phyloP scores from a whole-genome alignment of 2,888 invertebrate species.

The Apodemia hepburni region DNA sequence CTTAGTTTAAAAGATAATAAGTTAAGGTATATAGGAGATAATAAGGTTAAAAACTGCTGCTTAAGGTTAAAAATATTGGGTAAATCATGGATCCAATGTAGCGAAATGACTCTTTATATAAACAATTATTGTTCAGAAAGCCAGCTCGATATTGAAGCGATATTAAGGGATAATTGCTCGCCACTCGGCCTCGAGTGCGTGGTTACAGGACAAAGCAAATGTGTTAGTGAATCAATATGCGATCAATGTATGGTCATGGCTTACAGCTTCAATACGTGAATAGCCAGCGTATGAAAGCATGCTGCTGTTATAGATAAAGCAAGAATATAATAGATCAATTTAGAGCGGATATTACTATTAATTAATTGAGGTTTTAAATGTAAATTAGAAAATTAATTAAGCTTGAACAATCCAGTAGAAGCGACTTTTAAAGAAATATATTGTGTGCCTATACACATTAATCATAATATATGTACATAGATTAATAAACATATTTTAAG shows the following conservation, averaged over 20 bases:
- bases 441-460: no score
- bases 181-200: slow-evolving; percentile 43
- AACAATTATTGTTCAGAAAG: not conserved
- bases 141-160: slow-evolving; percentile 5
- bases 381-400: not conserved
- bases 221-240: slow-evolving; percentile 49
- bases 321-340: not conserved
- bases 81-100: no score
- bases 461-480: no score
- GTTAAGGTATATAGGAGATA: no score
- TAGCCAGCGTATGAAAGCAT: slow-evolving; percentile 19
- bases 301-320: slow-evolving; percentile 18
- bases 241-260: slow-evolving; percentile 35
- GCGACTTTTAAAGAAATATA: no score
- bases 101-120: not conserved
- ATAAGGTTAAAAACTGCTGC: no score
- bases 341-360: not conserved
- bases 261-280: slow-evolving; percentile 27
- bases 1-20: no score
- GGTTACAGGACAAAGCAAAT: slow-evolving; percentile 47
- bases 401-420: not conserved
- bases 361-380: not conserved
- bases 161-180: slow-evolving; percentile 43
- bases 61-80: no score
- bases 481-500: no score